phyloP scores from a whole-genome alignment of 1,140 invertebrate genomes.

The Penaeus chinensis region DNA sequence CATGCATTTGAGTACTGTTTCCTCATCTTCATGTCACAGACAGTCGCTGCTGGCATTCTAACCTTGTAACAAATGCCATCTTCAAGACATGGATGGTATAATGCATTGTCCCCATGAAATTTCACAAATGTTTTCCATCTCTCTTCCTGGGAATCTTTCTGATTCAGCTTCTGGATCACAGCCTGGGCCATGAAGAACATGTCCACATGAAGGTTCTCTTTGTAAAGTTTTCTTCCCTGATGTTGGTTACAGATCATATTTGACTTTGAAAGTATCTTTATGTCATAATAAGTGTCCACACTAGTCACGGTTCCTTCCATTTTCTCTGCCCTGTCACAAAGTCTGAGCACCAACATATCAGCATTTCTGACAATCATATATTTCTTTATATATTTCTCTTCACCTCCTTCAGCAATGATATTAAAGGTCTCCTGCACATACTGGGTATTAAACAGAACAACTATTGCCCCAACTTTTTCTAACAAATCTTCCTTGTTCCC shows the following conservation, averaged over 20 bases:
- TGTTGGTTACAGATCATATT: neutral
- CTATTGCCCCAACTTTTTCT: neutral
- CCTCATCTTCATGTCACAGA: too few relatives aligned
- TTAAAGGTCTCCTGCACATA: slow-evolving; percentile 6
- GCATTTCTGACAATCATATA: slow-evolving; percentile 1
- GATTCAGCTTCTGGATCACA: too few relatives aligned
- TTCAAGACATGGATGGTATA: slow-evolving; percentile 20
- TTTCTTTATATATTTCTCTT: neutral
- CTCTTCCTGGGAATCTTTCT: neutral
- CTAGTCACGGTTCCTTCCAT: too few relatives aligned
- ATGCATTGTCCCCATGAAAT: slow-evolving; percentile 8
- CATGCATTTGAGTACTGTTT: neutral
- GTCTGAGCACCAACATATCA: neutral
- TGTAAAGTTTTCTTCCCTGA: neutral
- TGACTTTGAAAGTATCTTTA: slow-evolving; percentile 24
- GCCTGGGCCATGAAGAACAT: too few relatives aligned
- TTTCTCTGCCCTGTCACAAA: neutral
- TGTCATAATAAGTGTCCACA: neutral
- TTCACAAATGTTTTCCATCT: slow-evolving; percentile 4
- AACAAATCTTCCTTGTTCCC: slow-evolving; percentile 13
- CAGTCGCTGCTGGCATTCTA: neutral
- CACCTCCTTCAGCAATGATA: neutral
- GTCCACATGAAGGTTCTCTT: too few relatives aligned
- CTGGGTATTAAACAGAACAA: neutral
- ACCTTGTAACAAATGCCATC: neutral